Evolutionary conservation across 2,888 invertebrate species (phyloP), one percentile per base, ranked within the genome.

Genomic region (Ichneumoninae sp.): DNA sequence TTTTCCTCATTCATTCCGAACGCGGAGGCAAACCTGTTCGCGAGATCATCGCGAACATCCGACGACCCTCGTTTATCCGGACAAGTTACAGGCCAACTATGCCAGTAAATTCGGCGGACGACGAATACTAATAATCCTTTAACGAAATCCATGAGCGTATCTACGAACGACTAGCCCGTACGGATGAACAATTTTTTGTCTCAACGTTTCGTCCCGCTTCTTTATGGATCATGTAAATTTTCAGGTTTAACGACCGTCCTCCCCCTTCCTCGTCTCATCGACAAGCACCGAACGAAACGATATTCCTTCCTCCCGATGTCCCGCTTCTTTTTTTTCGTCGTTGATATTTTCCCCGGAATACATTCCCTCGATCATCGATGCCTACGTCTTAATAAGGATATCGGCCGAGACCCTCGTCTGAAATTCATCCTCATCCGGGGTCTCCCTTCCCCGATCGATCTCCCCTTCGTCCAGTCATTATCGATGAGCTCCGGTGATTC

Each of bases 371-470:
- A 78, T 72, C 76, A 60, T 83, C 83, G 84, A 86, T 89, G 89
- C 83, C 87, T 87, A 89, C 89, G 82, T 89, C 90, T 90, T 86
- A 89, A 89, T 90, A 90, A 90, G 90, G 88, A 89, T 86, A 85
- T 85, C 86, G 86, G 78, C 82, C 82, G 84, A 82, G 72, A 80
- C 71, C 80, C 77, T 85, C 85, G 84, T 36, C 16, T 40, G 74
- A 80, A 88, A 87, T 88, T 88, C 88, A 89, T 89, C 74, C 83
- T 89, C 57, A 57, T 75, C 76, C 44, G 44, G 44, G 44, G 16
- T 88, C 57, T 68, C 69, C 22, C 57, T 26, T 36, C 69, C 30
- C 10, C 62, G 47, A 1, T 40, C 19, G 50, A 22, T 68, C 68
- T 60, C 26, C 22, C 19, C n/a, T 16, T 65, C 71, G 69, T 77